Evolutionary conservation across 2,113 vertebrate genomes (phyloP), one percentile per base, ranked within the genome.

Genomic region (Brachionichthys hirsutus): DNA sequence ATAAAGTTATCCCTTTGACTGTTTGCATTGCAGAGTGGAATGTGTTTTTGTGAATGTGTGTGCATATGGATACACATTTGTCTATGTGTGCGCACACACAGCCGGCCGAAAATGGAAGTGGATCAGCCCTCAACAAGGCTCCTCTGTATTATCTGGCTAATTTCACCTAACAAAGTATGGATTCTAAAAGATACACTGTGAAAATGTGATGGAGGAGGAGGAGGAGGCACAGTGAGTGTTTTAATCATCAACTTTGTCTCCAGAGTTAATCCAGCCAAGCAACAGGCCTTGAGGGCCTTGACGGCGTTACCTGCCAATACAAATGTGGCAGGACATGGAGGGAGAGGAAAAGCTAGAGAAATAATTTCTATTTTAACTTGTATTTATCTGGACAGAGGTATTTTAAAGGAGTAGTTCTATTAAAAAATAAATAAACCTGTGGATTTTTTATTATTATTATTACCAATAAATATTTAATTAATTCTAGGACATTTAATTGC

Each of bases 1-100:
- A 95, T 95, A 94, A 97, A 96, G 94, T 97, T 97, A 96, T 97
- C 95, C 91, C 93, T 94, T 95, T 95, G 94, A 95, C 92, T 98
- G 94, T 99, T 98, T 98, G 96, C 95, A 96, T 97, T 96, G 95
- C 95, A 92, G 94, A 95, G 94, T 95, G 94, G 75, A 85, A 77
- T 83, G 79, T 67, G 75, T 71, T 15, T 42, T 57, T 75, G 48
- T 53, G 38, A 50, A 53, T 55, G 70, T 54, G 62, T 54, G 40
- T 24, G 10, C 8, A 30, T 30, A 30, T 30, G 24, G 8, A 4
- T 30, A 30, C 8, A 8, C 24, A 30, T 30, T 30, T 62, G 57
- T 17, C n/a, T 18, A 19, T 62, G 51, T 17, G 34, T 15, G 19
- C 30, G 1, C 22, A 14, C 36, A 65, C 54, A 41, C 1, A n/a